phyloP scores from a whole-genome alignment of 1,140 invertebrate genomes.

The Drosophila melanogaster region DNA sequence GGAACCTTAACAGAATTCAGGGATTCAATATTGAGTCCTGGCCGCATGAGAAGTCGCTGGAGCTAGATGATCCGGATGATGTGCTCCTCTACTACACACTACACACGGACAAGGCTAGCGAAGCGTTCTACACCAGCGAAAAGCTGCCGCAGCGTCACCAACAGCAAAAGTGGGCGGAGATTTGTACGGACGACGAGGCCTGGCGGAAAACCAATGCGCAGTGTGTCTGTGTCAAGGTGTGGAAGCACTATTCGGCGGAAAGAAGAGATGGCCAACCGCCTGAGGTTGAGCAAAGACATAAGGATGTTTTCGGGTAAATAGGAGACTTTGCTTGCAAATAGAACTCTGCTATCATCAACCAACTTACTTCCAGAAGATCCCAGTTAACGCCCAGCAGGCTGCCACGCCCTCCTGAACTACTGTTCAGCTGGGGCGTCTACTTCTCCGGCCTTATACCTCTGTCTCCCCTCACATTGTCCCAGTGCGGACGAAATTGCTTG shows the following conservation, averaged over 20 bases:
- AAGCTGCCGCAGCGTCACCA: slow-evolving; percentile 87
- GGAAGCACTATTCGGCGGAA: slow-evolving; percentile 54
- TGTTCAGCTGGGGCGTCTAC: slow-evolving; percentile 93
- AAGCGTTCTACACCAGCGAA: slow-evolving; percentile 95
- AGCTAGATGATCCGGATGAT: slow-evolving; percentile 66
- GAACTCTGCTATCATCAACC: neutral
- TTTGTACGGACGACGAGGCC: slow-evolving; percentile 62
- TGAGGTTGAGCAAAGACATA: slow-evolving; percentile 56
- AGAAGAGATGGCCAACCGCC: slow-evolving; percentile 20
- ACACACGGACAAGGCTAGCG: slow-evolving; percentile 89
- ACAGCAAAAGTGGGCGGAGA: slow-evolving; percentile 88
- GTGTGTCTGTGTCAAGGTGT: slow-evolving; percentile 80
- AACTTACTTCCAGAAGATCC: slow-evolving; percentile 12
- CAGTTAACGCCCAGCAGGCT: slow-evolving; percentile 52
- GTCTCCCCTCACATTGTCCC: slow-evolving; percentile 61
- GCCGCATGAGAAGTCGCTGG: slow-evolving; percentile 1
- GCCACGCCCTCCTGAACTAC: slow-evolving; percentile 84
- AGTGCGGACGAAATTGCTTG: slow-evolving; percentile 91
- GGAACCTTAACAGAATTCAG: slow-evolving; percentile 90
- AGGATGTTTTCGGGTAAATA: slow-evolving; percentile 8
- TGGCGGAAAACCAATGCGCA: slow-evolving; percentile 78
- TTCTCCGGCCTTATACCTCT: slow-evolving; percentile 92
- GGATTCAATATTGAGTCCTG: slow-evolving; percentile 86
- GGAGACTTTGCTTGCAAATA: neutral
- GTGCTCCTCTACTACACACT: slow-evolving; percentile 91